Base-by-base conservation (phyloP, 1,140 invertebrate species). In the Brachionus sp. region DNA sequence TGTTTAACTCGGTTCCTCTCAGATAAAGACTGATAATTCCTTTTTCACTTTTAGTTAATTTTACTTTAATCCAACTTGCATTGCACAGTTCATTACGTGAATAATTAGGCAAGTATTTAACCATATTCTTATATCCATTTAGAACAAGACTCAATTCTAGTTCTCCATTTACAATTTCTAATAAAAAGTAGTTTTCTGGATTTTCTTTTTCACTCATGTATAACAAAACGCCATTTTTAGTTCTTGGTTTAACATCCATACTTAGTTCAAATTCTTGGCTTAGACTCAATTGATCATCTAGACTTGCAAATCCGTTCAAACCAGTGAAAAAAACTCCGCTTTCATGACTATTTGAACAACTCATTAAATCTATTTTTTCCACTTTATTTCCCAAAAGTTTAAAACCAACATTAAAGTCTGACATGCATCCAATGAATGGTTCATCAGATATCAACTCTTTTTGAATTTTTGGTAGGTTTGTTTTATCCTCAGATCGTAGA, bases 331-430 rank as follows among this genome's bases (percentile, higher is more conserved):
- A 80, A 0, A 80, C 7, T 7, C 77, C 77, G 42, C 77, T 80
- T 25, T 80, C 77, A 25, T 80, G 77, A n/a, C 39, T 80, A 62
- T 80, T 80, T 25, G 77, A 80, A 66, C 77, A 80, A 80, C 39
- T 80, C 23, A 80, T 80, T 3, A 80, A n/a, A 42, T 80, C 77
- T 13, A 80, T 25, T 66, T 80, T 80, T 62, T 80, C 50, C 13
- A 80, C 16, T 46, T 75, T 75, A 7, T 80, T 25, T 66, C 62
- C 35, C 50, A 80, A 57, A 39, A 80, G 19, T 35, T 44, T 57
- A 66, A 62, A 53, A 35, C 35, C 77, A 62, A 80, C 25, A 44
- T 80, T 80, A 35, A 80, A 80, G 50, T 80, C 77, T 35, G 77
- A 80, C 77, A 80, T 80, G 25, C 77, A 80, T 3, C 77, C 77